These are phyloP conservation scores for Electrophaes corylata DNA, from an alignment of 2,888 invertebrate genomes.

Conservation along the genomic window DNA sequence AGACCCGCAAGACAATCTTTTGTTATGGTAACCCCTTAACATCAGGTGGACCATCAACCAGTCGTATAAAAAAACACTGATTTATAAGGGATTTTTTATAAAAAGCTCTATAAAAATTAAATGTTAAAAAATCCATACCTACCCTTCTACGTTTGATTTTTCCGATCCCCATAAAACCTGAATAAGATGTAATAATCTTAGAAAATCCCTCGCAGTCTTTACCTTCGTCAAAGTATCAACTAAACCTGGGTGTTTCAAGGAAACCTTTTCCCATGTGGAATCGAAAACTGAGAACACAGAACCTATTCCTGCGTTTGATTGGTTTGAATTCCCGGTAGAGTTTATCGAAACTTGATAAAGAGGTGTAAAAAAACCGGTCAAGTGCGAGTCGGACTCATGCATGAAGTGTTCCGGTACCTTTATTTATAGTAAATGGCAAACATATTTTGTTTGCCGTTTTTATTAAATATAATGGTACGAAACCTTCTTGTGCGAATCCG, in stretches of 20 bases:
- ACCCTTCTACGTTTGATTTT: conserved; percentile 1
- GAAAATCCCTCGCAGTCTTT: conserved; percentile 10
- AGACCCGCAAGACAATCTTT: too few relatives aligned
- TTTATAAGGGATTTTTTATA: too few relatives aligned
- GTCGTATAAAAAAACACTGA: too few relatives aligned
- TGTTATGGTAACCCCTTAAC: too few relatives aligned
- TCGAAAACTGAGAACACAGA: conserved; percentile 1
- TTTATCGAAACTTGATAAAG: not conserved
- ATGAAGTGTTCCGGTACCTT: too few relatives aligned
- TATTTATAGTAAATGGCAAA: too few relatives aligned
- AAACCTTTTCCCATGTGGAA: not conserved
- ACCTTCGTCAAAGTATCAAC: conserved; percentile 10
- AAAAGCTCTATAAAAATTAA: too few relatives aligned
- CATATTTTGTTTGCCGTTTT: too few relatives aligned
- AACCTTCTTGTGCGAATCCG: too few relatives aligned
- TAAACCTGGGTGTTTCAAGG: not conserved
- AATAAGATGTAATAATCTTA: conserved; percentile 9
- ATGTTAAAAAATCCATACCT: too few relatives aligned
- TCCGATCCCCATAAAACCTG: conserved; percentile 8
- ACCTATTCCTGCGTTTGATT: conserved; percentile 2
- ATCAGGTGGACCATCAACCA: too few relatives aligned
- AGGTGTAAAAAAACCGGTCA: not conserved
- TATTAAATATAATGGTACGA: too few relatives aligned
- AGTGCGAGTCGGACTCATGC: not conserved
- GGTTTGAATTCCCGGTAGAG: not conserved